phyloP scores from a whole-genome alignment of 2,888 invertebrate genomes.

The Rotaria sp. region DNA sequence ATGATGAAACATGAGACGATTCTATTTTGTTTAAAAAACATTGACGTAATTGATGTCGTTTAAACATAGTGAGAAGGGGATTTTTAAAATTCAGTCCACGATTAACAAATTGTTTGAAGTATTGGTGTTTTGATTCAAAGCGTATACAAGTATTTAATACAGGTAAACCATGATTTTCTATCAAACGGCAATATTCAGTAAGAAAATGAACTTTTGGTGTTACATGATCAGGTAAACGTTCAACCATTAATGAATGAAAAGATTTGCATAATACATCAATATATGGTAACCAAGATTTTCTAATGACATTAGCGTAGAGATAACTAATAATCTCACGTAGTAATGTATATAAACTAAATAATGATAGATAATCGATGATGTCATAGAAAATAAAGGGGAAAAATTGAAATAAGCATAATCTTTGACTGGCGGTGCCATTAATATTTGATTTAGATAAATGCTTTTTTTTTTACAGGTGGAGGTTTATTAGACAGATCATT shows the following conservation, averaged over 20 bases:
- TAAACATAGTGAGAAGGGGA: background rate
- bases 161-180: background rate
- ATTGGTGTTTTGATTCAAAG: background rate
- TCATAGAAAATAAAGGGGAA: too few species aligned
- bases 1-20: background rate
- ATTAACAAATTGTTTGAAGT: background rate
- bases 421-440: background rate
- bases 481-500: background rate
- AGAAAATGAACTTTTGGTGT: background rate
- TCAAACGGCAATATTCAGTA: background rate
- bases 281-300: slow-evolving; percentile 1
- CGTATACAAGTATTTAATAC: background rate
- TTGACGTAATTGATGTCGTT: background rate
- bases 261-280: background rate
- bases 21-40: background rate
- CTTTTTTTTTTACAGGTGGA: background rate
- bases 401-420: too few species aligned
- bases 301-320: background rate
- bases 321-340: background rate
- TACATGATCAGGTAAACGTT: background rate
- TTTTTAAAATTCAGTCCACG: background rate
- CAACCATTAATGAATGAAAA: background rate
- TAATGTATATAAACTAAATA: background rate
- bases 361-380: background rate
- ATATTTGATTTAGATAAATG: background rate